Evolutionary conservation across 2,888 invertebrate species (phyloP), one percentile per base, ranked within the genome.

Genomic region (Drosophila subsilvestris): DNA sequence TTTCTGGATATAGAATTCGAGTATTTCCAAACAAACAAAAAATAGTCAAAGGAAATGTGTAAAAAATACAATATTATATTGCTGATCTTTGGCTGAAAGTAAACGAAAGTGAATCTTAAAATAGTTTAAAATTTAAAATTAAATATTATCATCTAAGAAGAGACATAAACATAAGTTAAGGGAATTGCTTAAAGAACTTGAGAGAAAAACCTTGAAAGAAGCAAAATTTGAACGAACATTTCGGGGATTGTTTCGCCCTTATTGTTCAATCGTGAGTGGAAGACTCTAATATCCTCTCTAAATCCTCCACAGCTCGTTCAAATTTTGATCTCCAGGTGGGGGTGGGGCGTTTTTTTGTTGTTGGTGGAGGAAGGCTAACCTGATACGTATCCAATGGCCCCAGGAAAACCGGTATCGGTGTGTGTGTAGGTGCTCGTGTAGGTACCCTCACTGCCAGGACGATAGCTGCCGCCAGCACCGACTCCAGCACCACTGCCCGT

Each of bases 371-470:
- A n/a, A 7, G 76, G 79, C 91, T 91, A 91, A 91, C 91, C 91
- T 91, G 88, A 63, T 75, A 78, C 80, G 83, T 89, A 88, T 80
- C 81, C 87, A 80, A 72, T 57, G 81, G 75, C 88, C 89, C 87
- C 90, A 91, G 91, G 89, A 91, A 90, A 90, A 90, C 91, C 91
- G 86, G 89, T 78, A 78, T 74, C 61, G 37, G 74, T 68, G 29
- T 78, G 74, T 27, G 70, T 63, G 61, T 75, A 80, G 61, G 47
- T 62, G 51, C 63, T 82, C 18, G 82, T 72, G 74, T 67, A 73
- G 69, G 76, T 70, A 56, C 70, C 82, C 51, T 50, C 83, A 14
- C 17, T 55, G 17, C 77, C 75, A 14, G 74, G 53, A 27, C 58
- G 58, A 18, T 77, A 75, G n/a, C 44, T 51, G 18, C 51, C 69